Conservation (phyloP, 2,797 vertebrate species). For the Mormyrus proboscirostris region DNA sequence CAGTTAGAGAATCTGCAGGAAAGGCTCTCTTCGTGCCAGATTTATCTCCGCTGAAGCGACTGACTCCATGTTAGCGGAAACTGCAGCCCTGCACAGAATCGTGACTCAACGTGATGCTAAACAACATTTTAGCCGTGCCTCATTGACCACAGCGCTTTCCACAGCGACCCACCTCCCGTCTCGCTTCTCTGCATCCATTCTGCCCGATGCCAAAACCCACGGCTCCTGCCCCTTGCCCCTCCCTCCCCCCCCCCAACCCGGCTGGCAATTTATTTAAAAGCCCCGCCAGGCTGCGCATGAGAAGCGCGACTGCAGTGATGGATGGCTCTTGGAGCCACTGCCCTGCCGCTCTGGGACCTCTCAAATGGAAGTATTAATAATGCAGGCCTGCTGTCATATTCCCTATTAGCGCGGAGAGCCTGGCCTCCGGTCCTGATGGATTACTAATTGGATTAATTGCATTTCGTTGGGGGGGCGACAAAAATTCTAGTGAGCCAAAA, state of each 20-base stretch:
- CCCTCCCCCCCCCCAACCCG: neutral
- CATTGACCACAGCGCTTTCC: slow-evolving; percentile 49
- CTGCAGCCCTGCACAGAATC: neutral
- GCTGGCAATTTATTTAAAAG: slow-evolving; percentile 33
- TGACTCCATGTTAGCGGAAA: neutral
- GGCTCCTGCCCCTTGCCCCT: neutral
- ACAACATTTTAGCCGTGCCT: slow-evolving; percentile 44
- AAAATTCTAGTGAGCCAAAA: slow-evolving; percentile 46
- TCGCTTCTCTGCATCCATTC: neutral
- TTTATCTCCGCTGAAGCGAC: neutral
- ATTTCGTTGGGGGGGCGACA: slow-evolving; percentile 36
- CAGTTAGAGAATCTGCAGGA: neutral
- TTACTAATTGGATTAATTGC: slow-evolving; percentile 72
- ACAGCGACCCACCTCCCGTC: neutral
- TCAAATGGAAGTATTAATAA: slow-evolving; percentile 70
- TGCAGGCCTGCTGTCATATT: slow-evolving; percentile 63
- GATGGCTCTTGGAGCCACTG: slow-evolving; percentile 50
- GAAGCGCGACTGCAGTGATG: slow-evolving; percentile 53
- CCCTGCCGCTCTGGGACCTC: slow-evolving; percentile 38
- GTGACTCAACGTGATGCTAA: neutral
- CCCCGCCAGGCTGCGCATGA: slow-evolving; percentile 37
- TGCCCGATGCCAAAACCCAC: neutral
- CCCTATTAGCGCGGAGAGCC: slow-evolving; percentile 58
- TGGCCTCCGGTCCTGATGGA: slow-evolving; percentile 59
- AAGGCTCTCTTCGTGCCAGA: neutral